A percentile compares a stretch with the other conserved stretches of the same genome.
These are phyloP conservation scores for Stenodera caucasica DNA, from an alignment of 2,888 invertebrate species.

Conservation along the genomic window DNA sequence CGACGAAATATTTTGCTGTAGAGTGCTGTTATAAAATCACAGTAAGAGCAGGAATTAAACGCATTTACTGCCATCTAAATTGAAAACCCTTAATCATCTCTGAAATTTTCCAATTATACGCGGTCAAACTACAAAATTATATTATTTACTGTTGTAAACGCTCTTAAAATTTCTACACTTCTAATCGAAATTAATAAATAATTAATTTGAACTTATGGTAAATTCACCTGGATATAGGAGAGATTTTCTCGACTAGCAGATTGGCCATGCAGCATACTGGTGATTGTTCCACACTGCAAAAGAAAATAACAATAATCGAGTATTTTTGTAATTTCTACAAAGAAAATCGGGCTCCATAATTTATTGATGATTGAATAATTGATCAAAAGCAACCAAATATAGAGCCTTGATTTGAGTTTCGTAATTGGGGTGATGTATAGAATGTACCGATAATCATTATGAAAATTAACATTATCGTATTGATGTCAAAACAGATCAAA, in stretches of 20 bases:
- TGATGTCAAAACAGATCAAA: constrained; percentile 4
- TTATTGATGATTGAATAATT: too few species aligned
- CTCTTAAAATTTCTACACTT: neutral
- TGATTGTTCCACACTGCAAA: constrained; percentile 32
- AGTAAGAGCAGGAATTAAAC: constrained; percentile 3
- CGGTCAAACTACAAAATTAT: neutral
- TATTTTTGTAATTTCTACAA: too few species aligned
- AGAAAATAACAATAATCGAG: too few species aligned
- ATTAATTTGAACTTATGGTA: neutral
- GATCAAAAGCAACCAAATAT: too few species aligned
- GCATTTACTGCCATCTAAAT: constrained; percentile 22
- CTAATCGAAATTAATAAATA: neutral
- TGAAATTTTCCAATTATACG: neutral
- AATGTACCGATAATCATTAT: neutral
- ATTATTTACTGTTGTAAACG: neutral
- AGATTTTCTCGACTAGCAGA: constrained; percentile 48
- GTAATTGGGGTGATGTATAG: neutral
- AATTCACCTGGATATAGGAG: constrained; percentile 43
- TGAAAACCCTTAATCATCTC: neutral
- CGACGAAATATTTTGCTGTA: neutral
- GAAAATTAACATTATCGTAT: neutral
- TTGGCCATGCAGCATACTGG: constrained; percentile 39
- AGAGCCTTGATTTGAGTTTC: too few species aligned
- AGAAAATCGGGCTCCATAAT: too few species aligned
- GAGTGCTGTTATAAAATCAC: constrained; percentile 9